A percentile compares a stretch with the other conserved stretches of the same genome.
phyloP scores from a whole-genome alignment of 2,888 invertebrate genomes.

The Lasioglossum leucozonium region DNA sequence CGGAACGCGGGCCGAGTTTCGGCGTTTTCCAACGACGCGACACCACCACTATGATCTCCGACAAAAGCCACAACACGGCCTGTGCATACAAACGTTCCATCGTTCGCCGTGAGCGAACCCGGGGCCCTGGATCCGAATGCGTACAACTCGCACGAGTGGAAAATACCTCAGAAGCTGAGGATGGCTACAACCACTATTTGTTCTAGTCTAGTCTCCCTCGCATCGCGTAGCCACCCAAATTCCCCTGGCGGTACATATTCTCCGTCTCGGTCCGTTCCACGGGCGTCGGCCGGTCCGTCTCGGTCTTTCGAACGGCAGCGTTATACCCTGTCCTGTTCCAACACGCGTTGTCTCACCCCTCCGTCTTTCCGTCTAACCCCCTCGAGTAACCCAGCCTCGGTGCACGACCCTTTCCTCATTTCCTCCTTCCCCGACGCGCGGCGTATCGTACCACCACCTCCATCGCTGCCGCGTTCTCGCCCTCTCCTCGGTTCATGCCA shows the following conservation, averaged over 20 bases:
- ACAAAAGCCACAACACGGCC: slow-evolving; percentile 64
- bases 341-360: slow-evolving; percentile 44
- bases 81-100: slow-evolving; percentile 63
- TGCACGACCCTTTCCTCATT: slow-evolving; percentile 66
- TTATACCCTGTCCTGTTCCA: slow-evolving; percentile 37
- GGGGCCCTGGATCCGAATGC: slow-evolving; percentile 55
- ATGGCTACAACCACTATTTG: slow-evolving; percentile 81
- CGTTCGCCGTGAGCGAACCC: slow-evolving; percentile 47
- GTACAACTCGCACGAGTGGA: slow-evolving; percentile 71
- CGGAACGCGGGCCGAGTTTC: slow-evolving; percentile 1
- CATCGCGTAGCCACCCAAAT: slow-evolving; percentile 75
- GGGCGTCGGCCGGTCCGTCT: slow-evolving; percentile 3
- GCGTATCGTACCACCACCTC: slow-evolving; percentile 2
- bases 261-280: background rate
- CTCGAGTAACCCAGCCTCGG: slow-evolving; percentile 66
- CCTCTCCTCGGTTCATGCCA: slow-evolving; percentile 43
- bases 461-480: slow-evolving; percentile 4
- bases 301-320: slow-evolving; percentile 15
- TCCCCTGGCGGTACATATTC: slow-evolving; percentile 42
- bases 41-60: slow-evolving; percentile 39
- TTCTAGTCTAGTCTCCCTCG: slow-evolving; percentile 72
- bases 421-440: slow-evolving; percentile 34
- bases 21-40: slow-evolving; percentile 32
- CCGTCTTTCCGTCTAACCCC: slow-evolving; percentile 61
- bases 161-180: slow-evolving; percentile 80